These are phyloP conservation scores for Stenoptilia bipunctidactyla DNA, from an alignment of 2,888 invertebrate species.

Conservation along the genomic window DNA sequence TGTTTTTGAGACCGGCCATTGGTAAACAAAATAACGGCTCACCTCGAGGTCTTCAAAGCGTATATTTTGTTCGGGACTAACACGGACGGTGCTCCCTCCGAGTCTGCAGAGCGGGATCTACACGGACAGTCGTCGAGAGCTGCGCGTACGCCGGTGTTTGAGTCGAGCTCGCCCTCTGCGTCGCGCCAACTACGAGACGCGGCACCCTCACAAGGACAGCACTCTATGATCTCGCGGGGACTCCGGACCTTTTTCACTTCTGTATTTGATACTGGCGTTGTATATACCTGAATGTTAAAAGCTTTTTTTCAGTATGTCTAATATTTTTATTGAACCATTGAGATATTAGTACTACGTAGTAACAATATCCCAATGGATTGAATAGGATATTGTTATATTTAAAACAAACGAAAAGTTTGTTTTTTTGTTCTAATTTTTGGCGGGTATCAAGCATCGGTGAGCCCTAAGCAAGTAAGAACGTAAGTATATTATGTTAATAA, in stretches of 20 bases:
- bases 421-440: no score
- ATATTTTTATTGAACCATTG: no score
- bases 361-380: no score
- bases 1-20: no score
- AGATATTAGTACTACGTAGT: no score
- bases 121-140: slow-evolving; percentile 32
- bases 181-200: background rate
- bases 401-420: no score
- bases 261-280: background rate
- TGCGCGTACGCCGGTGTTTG: background rate
- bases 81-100: slow-evolving; percentile 38
- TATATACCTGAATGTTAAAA: no score
- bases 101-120: slow-evolving; percentile 26
- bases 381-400: no score
- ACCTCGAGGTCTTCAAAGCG: slow-evolving; percentile 29
- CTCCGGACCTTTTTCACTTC: background rate
- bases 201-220: background rate
- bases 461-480: no score
- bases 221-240: background rate
- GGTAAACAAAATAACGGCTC: slow-evolving; percentile 12
- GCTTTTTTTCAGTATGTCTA: no score
- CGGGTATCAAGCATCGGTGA: no score
- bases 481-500: no score
- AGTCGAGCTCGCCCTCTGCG: background rate
- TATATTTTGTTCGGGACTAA: slow-evolving; percentile 31